phyloP scores from a whole-genome alignment of 2,113 vertebrate species.

The Recurvirostra avosetta region DNA sequence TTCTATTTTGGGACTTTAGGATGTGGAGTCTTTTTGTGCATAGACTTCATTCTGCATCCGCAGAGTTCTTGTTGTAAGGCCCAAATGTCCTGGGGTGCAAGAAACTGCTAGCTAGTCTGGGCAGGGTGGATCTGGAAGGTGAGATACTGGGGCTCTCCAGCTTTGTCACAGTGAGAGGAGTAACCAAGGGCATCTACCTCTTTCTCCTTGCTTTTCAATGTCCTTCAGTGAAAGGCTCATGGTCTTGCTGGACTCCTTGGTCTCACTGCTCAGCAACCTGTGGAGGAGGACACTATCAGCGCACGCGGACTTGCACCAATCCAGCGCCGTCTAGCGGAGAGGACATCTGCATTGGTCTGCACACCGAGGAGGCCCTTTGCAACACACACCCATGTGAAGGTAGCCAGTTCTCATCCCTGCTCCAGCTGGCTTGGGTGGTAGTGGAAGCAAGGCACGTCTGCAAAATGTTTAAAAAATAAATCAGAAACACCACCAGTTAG shows the following conservation, averaged over 20 bases:
- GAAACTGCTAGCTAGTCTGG: background rate
- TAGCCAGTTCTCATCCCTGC: conserved; percentile 44
- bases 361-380: conserved; percentile 96
- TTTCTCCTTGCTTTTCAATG: conserved; percentile 33
- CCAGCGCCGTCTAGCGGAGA: conserved; percentile 82
- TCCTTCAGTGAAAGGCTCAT: conserved; percentile 86
- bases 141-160: background rate
- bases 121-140: background rate
- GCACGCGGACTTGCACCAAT: conserved; percentile 90
- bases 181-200: background rate
- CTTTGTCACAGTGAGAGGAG: background rate
- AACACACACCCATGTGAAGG: conserved; percentile 93
- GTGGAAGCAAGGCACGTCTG: background rate
- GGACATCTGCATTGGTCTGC: conserved; percentile 96
- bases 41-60: background rate
- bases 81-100: background rate
- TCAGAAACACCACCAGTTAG: background rate
- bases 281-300: conserved; percentile 94
- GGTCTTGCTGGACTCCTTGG: conserved; percentile 98
- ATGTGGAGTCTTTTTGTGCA: background rate
- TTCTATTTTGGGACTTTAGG: background rate
- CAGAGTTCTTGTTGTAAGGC: background rate
- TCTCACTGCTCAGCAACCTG: conserved; percentile 94
- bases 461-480: background rate
- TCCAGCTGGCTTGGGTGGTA: background rate